phyloP scores from a whole-genome alignment of 2,113 vertebrate species.

The Asarcornis scutulata region DNA sequence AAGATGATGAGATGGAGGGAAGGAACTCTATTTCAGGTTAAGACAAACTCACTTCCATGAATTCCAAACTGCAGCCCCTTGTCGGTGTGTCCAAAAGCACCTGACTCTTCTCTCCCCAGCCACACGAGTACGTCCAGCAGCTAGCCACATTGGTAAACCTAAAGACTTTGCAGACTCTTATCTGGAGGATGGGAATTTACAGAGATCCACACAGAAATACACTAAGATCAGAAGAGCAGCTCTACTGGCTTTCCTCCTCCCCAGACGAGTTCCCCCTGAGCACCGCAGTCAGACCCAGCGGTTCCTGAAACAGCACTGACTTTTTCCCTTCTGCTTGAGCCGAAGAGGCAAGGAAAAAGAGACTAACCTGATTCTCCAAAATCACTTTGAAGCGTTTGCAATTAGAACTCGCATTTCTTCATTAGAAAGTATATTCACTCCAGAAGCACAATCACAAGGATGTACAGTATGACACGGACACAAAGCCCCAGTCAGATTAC shows the following conservation, averaged over 20 bases:
- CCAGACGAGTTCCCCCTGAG: neutral
- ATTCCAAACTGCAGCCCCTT: neutral
- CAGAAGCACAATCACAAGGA: neutral
- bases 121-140: neutral
- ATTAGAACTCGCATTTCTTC: neutral
- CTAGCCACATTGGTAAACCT: neutral
- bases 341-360: neutral
- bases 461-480: fast-evolving
- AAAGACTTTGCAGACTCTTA: neutral
- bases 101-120: neutral
- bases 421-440: neutral
- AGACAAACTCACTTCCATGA: neutral
- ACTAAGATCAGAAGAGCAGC: neutral
- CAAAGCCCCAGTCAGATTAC: neutral
- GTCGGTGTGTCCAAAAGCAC: neutral
- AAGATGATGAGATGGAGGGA: neutral
- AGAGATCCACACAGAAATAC: neutral
- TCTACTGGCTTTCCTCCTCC: neutral
- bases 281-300: neutral
- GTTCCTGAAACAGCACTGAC: neutral
- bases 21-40: neutral
- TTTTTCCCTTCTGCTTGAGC: neutral
- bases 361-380: neutral
- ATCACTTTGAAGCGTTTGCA: neutral
- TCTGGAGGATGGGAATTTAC: neutral